Conservation (phyloP, 2,113 vertebrate species). For the Peromyscus leucopus region DNA sequence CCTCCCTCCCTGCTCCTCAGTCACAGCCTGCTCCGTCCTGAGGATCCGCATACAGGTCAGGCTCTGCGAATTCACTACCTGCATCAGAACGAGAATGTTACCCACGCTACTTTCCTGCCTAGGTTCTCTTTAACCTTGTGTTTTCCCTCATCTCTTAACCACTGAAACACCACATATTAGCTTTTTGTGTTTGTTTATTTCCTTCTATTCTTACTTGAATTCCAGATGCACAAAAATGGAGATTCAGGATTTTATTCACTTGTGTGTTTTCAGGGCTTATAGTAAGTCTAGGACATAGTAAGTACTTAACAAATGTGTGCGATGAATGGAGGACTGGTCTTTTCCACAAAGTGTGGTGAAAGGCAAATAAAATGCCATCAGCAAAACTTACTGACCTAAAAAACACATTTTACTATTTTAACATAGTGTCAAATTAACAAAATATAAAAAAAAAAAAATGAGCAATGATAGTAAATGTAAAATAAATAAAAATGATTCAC, state of each 20-base stretch:
- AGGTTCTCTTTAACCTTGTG: neutral
- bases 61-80: neutral
- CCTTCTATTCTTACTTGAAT: conserved; percentile 1
- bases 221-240: neutral
- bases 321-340: neutral
- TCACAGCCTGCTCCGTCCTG: fast-evolving
- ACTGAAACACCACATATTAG: neutral
- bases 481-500: neutral
- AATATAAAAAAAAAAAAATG: neutral
- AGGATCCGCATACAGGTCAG: too few species aligned
- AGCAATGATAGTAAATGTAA: neutral
- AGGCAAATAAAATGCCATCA: neutral
- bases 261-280: neutral
- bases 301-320: neutral
- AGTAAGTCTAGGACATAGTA: neutral
- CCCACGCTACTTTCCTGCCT: fast-evolving
- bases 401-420: neutral
- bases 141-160: neutral
- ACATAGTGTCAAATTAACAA: neutral
- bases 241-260: neutral
- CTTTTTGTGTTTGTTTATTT: neutral
- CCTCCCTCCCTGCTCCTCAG: neutral
- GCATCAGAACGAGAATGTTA: neutral
- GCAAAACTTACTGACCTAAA: neutral
- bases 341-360: neutral